Percentiles rank a stretch among this genome's conserved stretches.
phyloP scores from a whole-genome alignment of 2,797 vertebrate species.

The Sebastes kiyomatsui region DNA sequence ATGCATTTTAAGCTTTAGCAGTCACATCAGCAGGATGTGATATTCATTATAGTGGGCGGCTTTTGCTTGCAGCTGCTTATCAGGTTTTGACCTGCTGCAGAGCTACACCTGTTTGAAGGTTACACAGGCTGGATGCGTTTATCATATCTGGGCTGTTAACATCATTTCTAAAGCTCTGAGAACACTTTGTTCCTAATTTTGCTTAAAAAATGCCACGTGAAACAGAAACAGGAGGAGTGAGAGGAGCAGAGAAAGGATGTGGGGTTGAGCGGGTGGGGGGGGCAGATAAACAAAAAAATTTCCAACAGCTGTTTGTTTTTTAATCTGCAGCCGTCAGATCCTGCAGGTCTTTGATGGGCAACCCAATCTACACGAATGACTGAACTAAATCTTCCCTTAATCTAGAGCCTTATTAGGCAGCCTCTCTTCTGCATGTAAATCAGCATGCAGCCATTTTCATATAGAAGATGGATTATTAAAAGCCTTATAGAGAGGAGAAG shows the following conservation, averaged over 20 bases:
- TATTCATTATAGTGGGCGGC: constrained; percentile 48
- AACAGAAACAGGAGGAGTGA: neutral
- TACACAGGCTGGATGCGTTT: neutral
- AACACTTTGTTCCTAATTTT: constrained; percentile 9
- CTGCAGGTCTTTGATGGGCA: constrained; percentile 89
- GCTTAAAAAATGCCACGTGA: neutral
- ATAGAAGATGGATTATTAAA: constrained; percentile 87
- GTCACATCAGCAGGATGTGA: constrained; percentile 38
- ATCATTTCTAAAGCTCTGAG: neutral
- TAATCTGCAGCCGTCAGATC: constrained; percentile 91
- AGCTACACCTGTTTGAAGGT: constrained; percentile 26
- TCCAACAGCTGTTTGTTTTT: constrained; percentile 89
- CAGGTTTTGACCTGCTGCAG: constrained; percentile 11
- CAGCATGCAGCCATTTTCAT: constrained; percentile 85
- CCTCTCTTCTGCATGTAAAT: constrained; percentile 89
- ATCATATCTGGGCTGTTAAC: neutral
- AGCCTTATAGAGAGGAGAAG: constrained; percentile 48
- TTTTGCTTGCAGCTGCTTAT: constrained; percentile 24
- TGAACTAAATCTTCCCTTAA: constrained; percentile 93
- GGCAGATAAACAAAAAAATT: constrained; percentile 76
- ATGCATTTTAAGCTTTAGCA: constrained; percentile 52
- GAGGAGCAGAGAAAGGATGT: neutral
- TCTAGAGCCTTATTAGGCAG: constrained; percentile 90
- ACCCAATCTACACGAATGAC: constrained; percentile 89
- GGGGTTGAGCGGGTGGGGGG: neutral